These are phyloP conservation scores for Strongylocentrotus purpuratus DNA, from an alignment of 35 echinoderm and acorn worm genomes.

Conservation along the genomic window DNA sequence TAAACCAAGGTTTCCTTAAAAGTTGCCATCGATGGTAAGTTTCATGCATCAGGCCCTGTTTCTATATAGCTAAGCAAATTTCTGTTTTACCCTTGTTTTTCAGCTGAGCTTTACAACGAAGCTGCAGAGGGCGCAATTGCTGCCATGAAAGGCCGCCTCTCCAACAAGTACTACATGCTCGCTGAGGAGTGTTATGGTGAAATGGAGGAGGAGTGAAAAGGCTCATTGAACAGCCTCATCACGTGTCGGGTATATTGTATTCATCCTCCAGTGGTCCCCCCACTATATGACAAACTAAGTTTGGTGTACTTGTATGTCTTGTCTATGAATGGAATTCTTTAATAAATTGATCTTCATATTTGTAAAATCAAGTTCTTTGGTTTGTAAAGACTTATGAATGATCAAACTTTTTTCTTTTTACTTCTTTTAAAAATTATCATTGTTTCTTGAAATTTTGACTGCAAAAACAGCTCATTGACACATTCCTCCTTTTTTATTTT, in stretches of 20 bases:
- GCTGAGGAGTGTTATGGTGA: conserved; percentile 97
- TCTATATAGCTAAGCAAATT: not conserved
- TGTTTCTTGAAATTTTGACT: not conserved
- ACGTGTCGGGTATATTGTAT: not conserved
- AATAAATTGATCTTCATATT: not conserved
- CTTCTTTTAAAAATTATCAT: not conserved
- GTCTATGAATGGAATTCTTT: not conserved
- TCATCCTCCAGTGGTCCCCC: not conserved
- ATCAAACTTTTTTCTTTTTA: too few species aligned
- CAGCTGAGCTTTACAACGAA: conserved; percentile 94
- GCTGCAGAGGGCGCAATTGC: conserved; percentile 89
- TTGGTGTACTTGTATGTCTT: not conserved
- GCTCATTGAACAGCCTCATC: not conserved
- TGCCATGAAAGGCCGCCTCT: conserved; percentile 89
- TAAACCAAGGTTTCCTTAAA: too few species aligned
- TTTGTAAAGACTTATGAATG: too few species aligned
- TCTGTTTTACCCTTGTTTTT: not conserved
- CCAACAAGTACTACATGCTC: conserved; percentile 99
- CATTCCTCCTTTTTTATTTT: not conserved
- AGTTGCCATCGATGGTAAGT: too few species aligned
- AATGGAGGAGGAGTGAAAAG: conserved; percentile 78
- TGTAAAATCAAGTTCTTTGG: not conserved
- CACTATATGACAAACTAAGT: not conserved
- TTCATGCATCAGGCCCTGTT: too few species aligned
- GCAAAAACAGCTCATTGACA: not conserved